phyloP scores from a whole-genome alignment of 92 coral and sea anemone genomes.

The Heteractis magnifica region DNA sequence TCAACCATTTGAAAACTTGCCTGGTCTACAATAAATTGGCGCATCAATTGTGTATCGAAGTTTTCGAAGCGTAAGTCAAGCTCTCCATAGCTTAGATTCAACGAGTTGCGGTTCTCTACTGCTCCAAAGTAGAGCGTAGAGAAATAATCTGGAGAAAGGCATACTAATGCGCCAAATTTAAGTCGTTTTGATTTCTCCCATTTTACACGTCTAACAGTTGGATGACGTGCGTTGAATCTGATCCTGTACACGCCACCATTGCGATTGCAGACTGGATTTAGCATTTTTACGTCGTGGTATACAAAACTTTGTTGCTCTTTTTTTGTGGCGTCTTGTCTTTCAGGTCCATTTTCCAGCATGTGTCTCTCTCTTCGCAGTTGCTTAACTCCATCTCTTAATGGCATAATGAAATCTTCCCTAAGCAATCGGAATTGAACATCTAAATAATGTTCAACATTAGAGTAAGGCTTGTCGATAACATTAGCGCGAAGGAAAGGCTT shows the following conservation, averaged over 20 bases:
- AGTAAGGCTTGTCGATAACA: constrained; percentile 55
- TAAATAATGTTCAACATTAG: constrained; percentile 74
- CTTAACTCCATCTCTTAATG: constrained; percentile 64
- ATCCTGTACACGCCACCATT: constrained; percentile 65
- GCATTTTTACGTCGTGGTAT: constrained; percentile 60
- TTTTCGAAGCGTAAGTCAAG: constrained; percentile 66
- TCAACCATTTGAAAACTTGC: constrained; percentile 74
- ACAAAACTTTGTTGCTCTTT: constrained; percentile 24
- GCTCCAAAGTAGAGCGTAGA: constrained; percentile 65
- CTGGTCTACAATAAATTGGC: constrained; percentile 28
- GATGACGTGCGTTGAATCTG: constrained; percentile 50
- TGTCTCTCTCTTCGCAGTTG: constrained; percentile 41
- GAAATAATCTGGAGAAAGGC: constrained; percentile 72
- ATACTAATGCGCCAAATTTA: constrained; percentile 72
- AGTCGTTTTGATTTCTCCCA: constrained; percentile 78
- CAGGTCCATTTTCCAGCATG: background rate
- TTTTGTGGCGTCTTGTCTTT: constrained; percentile 3
- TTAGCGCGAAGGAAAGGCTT: constrained; percentile 84
- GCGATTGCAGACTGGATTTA: constrained; percentile 53
- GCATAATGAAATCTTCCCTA: constrained; percentile 73
- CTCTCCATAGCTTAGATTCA: constrained; percentile 52
- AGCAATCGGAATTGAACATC: constrained; percentile 92
- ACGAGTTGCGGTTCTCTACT: constrained; percentile 67
- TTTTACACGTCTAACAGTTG: constrained; percentile 41
- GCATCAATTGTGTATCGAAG: background rate